Evolutionary conservation across 2,113 vertebrate genomes (phyloP).

Genomic region (Nicator chloris): DNA sequence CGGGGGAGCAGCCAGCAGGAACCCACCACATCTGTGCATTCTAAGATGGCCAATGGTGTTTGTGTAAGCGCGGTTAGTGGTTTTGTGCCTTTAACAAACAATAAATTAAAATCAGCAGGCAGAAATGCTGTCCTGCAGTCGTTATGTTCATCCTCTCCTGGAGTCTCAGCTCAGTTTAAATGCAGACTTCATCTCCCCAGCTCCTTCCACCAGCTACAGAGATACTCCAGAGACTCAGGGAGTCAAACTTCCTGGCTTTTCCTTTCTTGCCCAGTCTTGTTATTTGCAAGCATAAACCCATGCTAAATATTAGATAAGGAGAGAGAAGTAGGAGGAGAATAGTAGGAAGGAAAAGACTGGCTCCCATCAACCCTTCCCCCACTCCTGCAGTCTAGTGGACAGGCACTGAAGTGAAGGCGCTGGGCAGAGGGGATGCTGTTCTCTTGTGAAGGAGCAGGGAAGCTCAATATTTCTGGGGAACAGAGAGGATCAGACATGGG

Average conservation of each 20-base stretch:
- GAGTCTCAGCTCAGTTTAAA: background rate
- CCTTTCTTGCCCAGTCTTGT: background rate
- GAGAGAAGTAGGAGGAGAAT: background rate
- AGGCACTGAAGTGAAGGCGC: rapidly evolving
- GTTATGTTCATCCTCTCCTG: rapidly evolving
- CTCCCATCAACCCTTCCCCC: rapidly evolving
- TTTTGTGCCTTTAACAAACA: background rate
- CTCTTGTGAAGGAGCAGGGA: background rate
- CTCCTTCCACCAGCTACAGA: background rate
- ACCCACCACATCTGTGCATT: background rate
- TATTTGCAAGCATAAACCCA: background rate
- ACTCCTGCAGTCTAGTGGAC: rapidly evolving
- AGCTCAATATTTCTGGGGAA: background rate
- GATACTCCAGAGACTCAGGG: background rate
- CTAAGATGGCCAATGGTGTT: background rate
- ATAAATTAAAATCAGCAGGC: background rate
- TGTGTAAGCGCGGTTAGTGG: background rate
- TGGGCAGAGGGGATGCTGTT: background rate
- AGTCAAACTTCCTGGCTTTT: background rate
- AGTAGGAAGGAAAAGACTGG: background rate
- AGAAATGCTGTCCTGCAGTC: background rate
- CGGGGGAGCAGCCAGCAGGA: background rate
- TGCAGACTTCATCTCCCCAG: background rate
- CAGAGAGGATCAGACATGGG: rapidly evolving
- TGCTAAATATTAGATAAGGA: background rate